Evolutionary conservation across 2,888 invertebrate species (phyloP).

Genomic region (Melolontha melolontha): DNA sequence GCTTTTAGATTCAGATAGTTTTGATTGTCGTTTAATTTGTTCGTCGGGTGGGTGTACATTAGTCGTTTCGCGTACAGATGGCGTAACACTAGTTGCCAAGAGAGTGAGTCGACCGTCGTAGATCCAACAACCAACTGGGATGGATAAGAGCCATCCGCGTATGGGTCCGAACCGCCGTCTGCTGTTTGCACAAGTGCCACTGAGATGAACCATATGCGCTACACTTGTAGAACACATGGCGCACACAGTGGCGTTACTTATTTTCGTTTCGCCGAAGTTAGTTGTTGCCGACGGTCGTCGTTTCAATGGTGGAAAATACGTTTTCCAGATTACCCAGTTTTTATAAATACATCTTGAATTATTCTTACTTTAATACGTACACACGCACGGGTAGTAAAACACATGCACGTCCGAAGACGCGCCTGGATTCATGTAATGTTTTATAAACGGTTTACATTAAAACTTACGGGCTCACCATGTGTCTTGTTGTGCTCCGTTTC

Average conservation of each 20-base stretch:
- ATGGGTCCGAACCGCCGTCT: constrained; percentile 46
- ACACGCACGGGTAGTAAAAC: constrained; percentile 4
- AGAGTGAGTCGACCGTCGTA: constrained; percentile 15
- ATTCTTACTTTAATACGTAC: constrained; percentile 23
- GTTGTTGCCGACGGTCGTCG: constrained; percentile 1
- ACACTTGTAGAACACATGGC: constrained; percentile 52
- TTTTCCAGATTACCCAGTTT: constrained; percentile 41
- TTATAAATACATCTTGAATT: constrained; percentile 33
- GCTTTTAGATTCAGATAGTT: no score
- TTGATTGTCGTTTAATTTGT: constrained; percentile 2
- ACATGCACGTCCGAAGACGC: background rate
- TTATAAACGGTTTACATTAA: constrained; percentile 40
- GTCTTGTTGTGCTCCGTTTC: constrained; percentile 34
- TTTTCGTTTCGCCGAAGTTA: constrained; percentile 26
- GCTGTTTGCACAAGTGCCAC: constrained; percentile 56
- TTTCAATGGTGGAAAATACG: constrained; percentile 36
- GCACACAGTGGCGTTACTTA: constrained; percentile 47
- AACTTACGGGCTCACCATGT: constrained; percentile 38
- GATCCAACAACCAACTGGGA: constrained; percentile 47
- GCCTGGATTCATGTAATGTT: constrained; percentile 2
- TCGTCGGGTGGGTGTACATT: constrained; percentile 1
- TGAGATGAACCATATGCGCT: constrained; percentile 54
- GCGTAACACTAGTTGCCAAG: constrained; percentile 29
- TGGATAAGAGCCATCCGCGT: constrained; percentile 52
- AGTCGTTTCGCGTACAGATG: constrained; percentile 33